A percentile compares a stretch with the other conserved stretches of the same genome.
phyloP scores from a whole-genome alignment of 2,113 vertebrate species.

The Cryptotis parvus region DNA sequence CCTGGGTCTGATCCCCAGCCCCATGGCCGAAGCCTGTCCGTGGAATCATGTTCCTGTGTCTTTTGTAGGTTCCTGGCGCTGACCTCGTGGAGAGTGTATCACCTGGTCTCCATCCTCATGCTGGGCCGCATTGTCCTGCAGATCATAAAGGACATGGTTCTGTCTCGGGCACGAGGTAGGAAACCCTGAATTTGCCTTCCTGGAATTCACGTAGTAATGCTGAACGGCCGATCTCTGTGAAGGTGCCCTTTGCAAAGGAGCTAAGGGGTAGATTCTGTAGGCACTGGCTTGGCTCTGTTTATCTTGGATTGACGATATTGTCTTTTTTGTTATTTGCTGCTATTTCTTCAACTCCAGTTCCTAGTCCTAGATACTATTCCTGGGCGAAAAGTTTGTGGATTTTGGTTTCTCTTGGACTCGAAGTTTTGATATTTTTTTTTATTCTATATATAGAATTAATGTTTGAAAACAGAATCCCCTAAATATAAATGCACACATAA shows the following conservation, averaged over 20 bases:
- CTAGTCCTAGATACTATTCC: background rate
- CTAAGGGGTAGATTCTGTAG: background rate
- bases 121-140: conserved; percentile 89
- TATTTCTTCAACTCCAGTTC: background rate
- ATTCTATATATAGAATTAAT: background rate
- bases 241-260: background rate
- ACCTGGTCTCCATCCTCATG: conserved; percentile 89
- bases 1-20: too few relatives aligned
- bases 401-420: background rate
- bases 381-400: too few relatives aligned
- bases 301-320: too few relatives aligned
- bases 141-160: conserved; percentile 88
- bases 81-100: conserved; percentile 91
- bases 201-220: background rate
- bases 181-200: background rate
- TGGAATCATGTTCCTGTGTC: conserved; percentile 17
- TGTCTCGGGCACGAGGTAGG: conserved; percentile 91
- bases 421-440: background rate
- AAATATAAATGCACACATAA: too few relatives aligned
- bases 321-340: too few relatives aligned
- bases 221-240: background rate
- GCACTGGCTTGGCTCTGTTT: background rate
- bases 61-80: conserved; percentile 91
- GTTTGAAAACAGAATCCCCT: too few relatives aligned
- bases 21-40: too few relatives aligned